Conservation (phyloP, 2,888 invertebrate genomes). For the Cheilosia variabilis region DNA sequence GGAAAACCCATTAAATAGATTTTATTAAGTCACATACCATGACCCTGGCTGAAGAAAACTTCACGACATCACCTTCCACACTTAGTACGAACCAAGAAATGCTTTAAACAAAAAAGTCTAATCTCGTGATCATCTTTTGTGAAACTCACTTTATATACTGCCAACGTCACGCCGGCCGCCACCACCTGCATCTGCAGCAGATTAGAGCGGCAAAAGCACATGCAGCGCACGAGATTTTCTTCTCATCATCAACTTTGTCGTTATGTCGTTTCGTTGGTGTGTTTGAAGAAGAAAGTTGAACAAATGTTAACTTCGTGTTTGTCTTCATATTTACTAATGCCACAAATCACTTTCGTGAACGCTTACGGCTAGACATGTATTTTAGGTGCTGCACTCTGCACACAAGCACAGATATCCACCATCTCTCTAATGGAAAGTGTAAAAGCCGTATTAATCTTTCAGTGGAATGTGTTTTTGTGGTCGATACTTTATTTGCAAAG, state of each 20-base stretch:
- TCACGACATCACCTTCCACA: conserved; percentile 52
- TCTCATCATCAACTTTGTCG: conserved; percentile 22
- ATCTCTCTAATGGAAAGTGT: conserved; percentile 60
- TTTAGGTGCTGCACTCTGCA: not conserved
- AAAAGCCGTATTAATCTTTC: conserved; percentile 43
- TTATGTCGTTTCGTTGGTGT: conserved; percentile 4
- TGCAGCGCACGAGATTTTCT: conserved; percentile 13
- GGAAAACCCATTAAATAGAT: not conserved
- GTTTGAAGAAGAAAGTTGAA: conserved; percentile 56
- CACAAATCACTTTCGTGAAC: conserved; percentile 54
- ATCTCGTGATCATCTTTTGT: conserved; percentile 46
- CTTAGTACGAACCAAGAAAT: not conserved
- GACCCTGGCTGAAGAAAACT: conserved; percentile 39
- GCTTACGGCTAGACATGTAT: conserved; percentile 9
- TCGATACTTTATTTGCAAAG: conserved; percentile 12
- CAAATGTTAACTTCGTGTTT: conserved; percentile 56
- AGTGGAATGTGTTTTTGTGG: conserved; percentile 1
- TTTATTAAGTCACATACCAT: not conserved
- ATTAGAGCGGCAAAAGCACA: conserved; percentile 12
- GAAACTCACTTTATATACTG: conserved; percentile 2
- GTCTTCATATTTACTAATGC: conserved; percentile 41
- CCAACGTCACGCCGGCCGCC: not conserved
- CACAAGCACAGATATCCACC: not conserved
- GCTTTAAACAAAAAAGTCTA: conserved; percentile 25
- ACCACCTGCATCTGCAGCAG: conserved; percentile 34